A percentile compares a stretch with the other conserved stretches of the same genome.
Evolutionary conservation across 2,797 vertebrate species (phyloP).

Genomic region (Cygnus olor): DNA sequence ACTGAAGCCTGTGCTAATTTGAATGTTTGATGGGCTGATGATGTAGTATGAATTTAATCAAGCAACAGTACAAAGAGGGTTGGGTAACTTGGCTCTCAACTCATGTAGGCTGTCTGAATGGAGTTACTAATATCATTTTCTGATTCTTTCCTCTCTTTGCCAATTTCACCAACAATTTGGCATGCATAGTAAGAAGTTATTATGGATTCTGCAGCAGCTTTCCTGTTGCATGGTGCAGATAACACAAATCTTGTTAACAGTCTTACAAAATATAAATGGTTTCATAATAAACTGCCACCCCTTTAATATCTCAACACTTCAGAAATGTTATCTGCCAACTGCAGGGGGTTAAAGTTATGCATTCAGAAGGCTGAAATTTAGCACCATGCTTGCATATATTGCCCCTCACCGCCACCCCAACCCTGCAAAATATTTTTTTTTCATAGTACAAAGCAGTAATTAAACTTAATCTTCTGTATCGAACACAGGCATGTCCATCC

Average conservation of each 20-base stretch:
- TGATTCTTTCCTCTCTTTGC: not conserved
- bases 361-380: conserved; percentile 37
- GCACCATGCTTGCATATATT: not conserved
- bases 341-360: conserved; percentile 46
- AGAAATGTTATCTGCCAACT: conserved; percentile 65
- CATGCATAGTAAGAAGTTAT: conserved; percentile 34
- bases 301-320: conserved; percentile 66
- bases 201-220: conserved; percentile 42
- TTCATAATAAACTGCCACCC: conserved; percentile 65
- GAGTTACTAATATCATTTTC: not conserved
- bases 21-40: conserved; percentile 1
- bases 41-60: conserved; percentile 45
- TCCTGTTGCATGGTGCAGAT: conserved; percentile 59
- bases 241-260: conserved; percentile 67
- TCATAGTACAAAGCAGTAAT: not conserved
- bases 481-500: not conserved
- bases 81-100: conserved; percentile 8
- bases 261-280: conserved; percentile 68
- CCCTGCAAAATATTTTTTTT: not conserved
- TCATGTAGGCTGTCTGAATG: not conserved
- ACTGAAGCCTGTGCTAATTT: not conserved
- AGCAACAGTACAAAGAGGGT: not conserved
- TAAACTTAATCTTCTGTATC: conserved; percentile 42
- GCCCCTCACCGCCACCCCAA: fast-evolving
- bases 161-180: conserved; percentile 43